Evolutionary conservation across 2,888 invertebrate species (phyloP).

Genomic region (Willowsia nigromaculata): DNA sequence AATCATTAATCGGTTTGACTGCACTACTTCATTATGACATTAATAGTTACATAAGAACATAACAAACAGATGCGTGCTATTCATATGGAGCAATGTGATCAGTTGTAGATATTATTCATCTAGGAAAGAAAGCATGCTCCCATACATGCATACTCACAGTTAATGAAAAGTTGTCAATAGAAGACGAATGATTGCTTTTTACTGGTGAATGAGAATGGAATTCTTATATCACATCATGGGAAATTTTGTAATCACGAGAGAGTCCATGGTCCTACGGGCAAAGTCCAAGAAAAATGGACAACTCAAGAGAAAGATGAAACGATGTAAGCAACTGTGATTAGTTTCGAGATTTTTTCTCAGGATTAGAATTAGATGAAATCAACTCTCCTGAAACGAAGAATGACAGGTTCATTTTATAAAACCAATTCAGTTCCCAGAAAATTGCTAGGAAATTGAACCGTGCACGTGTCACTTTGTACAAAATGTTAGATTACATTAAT

Average conservation of each 20-base stretch:
- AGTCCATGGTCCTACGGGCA: neutral
- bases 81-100: neutral
- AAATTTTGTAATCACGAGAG: slow-evolving; percentile 18
- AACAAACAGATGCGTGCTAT: neutral
- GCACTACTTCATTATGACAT: neutral
- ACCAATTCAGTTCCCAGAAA: too few species aligned
- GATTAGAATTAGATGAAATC: too few species aligned
- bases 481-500: too few species aligned
- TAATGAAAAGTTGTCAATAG: slow-evolving; percentile 55
- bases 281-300: too few species aligned
- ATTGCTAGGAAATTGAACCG: too few species aligned
- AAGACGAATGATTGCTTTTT: slow-evolving; percentile 37
- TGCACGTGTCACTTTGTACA: too few species aligned
- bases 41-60: neutral
- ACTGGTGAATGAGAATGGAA: neutral
- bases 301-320: too few species aligned
- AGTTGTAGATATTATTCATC: neutral
- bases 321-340: too few species aligned
- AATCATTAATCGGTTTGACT: slow-evolving; percentile 43
- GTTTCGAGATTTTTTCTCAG: too few species aligned
- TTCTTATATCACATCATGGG: neutral
- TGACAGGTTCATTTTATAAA: too few species aligned
- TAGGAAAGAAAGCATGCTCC: neutral
- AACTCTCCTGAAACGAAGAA: too few species aligned
- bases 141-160: neutral